Evolutionary conservation across 2,113 vertebrate species (phyloP).

Genomic region (Pardalotus punctatus): DNA sequence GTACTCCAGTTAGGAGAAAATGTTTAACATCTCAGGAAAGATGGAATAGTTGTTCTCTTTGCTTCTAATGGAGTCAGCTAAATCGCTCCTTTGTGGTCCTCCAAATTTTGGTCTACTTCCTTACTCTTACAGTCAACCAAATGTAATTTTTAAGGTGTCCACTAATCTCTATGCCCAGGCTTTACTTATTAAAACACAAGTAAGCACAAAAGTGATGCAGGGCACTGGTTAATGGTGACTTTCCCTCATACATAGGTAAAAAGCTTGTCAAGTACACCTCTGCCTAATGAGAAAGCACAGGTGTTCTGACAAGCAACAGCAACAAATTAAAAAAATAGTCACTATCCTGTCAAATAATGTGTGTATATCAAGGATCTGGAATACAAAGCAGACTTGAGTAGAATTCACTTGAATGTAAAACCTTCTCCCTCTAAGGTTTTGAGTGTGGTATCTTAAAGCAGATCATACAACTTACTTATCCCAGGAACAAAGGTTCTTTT

Average conservation of each 20-base stretch:
- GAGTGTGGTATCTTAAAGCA: conserved; percentile 65
- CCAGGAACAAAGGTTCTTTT: conserved; percentile 69
- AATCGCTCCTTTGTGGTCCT: neutral
- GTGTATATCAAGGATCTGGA: neutral
- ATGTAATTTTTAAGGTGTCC: neutral
- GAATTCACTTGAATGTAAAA: conserved; percentile 63
- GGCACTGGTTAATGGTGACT: neutral
- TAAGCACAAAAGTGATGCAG: neutral
- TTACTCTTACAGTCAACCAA: neutral
- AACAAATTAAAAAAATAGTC: neutral
- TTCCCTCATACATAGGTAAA: neutral
- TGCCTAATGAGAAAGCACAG: conserved; percentile 21
- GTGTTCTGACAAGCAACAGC: conserved; percentile 17
- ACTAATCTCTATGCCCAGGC: neutral
- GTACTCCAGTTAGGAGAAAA: neutral
- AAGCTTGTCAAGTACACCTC: neutral
- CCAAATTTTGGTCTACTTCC: neutral
- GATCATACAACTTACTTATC: conserved; percentile 73
- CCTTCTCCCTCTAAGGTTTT: conserved; percentile 57
- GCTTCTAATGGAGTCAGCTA: neutral
- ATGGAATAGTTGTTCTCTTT: neutral
- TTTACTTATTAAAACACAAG: neutral
- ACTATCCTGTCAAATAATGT: conserved; percentile 28
- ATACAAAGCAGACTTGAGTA: conserved; percentile 38
- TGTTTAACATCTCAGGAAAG: neutral